These are phyloP conservation scores for Drosophila cognata DNA, from an alignment of 2,888 invertebrate species.

Conservation along the genomic window DNA sequence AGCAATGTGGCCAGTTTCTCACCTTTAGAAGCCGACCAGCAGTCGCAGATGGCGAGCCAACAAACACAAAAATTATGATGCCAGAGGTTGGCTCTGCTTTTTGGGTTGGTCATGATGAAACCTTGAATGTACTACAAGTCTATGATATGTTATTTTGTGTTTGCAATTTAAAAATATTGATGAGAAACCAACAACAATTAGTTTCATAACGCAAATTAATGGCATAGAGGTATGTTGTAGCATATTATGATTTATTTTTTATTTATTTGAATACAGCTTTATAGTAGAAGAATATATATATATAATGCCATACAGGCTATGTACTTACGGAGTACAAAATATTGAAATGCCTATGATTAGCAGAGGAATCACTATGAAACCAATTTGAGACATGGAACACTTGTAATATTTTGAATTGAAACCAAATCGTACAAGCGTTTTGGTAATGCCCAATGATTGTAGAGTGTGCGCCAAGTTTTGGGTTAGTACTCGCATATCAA, in stretches of 20 bases:
- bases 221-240: background rate
- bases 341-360: background rate
- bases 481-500: constrained; percentile 69
- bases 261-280: background rate
- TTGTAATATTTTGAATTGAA: background rate
- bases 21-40: constrained; percentile 75
- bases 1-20: constrained; percentile 79
- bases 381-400: background rate
- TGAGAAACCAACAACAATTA: background rate
- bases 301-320: background rate
- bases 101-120: constrained; percentile 27
- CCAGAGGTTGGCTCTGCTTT: constrained; percentile 37
- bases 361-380: background rate
- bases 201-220: background rate
- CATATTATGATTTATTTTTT: background rate
- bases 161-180: background rate
- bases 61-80: constrained; percentile 36
- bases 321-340: background rate
- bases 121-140: constrained; percentile 40
- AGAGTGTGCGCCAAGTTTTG: constrained; percentile 48
- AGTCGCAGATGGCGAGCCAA: constrained; percentile 59
- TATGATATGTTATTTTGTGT: background rate
- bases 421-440: background rate
- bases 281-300: background rate
- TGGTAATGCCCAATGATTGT: constrained; percentile 21